Percentiles rank a stretch among this genome's conserved stretches.
These are phyloP conservation scores for Scelioninae gen. 1 DNA, from an alignment of 2,888 invertebrate species.

Conservation along the genomic window DNA sequence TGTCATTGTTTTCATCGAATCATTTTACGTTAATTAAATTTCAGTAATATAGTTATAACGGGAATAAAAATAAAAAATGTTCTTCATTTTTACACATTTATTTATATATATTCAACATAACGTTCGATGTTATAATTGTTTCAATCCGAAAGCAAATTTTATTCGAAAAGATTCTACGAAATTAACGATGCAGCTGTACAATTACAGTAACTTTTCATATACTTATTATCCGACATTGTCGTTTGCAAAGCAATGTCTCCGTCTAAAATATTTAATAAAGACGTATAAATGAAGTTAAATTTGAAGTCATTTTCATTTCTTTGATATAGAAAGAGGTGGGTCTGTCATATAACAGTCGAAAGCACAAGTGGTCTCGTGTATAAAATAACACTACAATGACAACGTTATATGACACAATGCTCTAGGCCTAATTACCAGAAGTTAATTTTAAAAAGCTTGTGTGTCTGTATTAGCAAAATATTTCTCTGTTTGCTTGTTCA, in stretches of 20 bases:
- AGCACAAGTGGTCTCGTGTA: constrained; percentile 42
- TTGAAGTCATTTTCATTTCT: constrained; percentile 14
- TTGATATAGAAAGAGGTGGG: constrained; percentile 2
- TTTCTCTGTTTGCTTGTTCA: not conserved
- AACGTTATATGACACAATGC: constrained; percentile 14
- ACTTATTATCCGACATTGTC: too few species aligned
- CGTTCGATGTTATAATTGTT: too few species aligned
- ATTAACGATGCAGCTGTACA: too few species aligned
- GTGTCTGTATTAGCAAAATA: constrained; percentile 11
- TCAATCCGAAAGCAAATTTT: too few species aligned
- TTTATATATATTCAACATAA: too few species aligned
- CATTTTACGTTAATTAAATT: too few species aligned
- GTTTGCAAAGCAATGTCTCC: not conserved
- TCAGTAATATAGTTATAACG: too few species aligned
- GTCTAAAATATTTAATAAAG: constrained; percentile 7
- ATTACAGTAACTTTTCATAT: too few species aligned
- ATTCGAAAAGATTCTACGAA: too few species aligned
- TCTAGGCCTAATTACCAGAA: constrained; percentile 46
- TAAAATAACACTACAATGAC: constrained; percentile 17
- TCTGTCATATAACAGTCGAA: constrained; percentile 14
- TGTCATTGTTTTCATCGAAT: too few species aligned
- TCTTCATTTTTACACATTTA: too few species aligned
- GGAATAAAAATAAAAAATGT: too few species aligned
- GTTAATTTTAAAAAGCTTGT: constrained; percentile 32
- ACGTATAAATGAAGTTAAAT: constrained; percentile 13